A percentile compares a stretch with the other conserved stretches of the same genome.
phyloP scores from a whole-genome alignment of 2,797 vertebrate species.

The Varecia variegata region DNA sequence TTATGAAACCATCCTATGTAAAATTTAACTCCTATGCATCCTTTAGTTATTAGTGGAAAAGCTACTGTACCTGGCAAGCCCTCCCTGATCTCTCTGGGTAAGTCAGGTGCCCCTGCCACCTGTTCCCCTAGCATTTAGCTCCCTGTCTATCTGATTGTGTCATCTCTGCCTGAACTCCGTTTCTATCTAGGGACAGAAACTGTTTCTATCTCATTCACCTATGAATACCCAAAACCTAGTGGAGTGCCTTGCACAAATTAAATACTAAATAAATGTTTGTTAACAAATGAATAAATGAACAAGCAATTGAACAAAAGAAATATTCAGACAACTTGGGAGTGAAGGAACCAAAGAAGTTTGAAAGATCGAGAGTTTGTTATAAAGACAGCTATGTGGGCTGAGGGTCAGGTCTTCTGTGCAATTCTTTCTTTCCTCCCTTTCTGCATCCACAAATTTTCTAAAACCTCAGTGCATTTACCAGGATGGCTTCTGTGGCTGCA shows the following conservation, averaged over 20 bases:
- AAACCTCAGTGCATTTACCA: neutral
- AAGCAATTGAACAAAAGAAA: neutral
- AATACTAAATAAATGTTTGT: neutral
- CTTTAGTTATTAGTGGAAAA: neutral
- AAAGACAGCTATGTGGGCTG: neutral
- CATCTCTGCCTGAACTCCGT: neutral
- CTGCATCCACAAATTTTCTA: neutral
- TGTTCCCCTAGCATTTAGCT: neutral
- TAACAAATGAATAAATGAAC: neutral
- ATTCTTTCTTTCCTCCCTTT: neutral
- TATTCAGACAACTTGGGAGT: neutral
- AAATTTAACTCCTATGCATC: neutral
- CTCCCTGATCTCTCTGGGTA: neutral
- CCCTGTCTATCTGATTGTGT: neutral
- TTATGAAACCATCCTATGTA: neutral
- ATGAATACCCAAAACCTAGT: neutral
- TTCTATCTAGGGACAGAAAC: neutral
- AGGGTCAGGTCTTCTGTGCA: neutral
- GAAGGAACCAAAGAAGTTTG: neutral
- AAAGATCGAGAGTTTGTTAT: neutral
- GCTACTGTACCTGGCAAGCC: neutral
- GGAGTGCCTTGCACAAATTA: neutral
- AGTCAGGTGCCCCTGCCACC: neutral
- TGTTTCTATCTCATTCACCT: neutral
- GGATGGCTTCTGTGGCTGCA: neutral